Evolutionary conservation across 1,140 invertebrate species (phyloP).

Genomic region (Drosophila sp.): DNA sequence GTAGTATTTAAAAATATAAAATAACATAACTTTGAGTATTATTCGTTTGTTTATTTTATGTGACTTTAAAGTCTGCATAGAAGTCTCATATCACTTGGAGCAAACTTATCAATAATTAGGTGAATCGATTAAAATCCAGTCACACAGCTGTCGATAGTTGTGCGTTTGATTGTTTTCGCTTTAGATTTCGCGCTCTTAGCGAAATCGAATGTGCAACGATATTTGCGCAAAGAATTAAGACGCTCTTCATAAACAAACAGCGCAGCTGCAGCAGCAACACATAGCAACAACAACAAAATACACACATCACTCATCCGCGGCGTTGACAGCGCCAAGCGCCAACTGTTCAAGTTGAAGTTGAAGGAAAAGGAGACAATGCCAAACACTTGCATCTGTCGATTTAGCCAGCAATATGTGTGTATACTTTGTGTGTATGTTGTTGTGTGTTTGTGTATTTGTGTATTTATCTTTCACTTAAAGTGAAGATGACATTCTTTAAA

Average conservation of each 20-base stretch:
- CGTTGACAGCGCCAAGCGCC: conserved; percentile 40
- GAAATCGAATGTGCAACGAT: conserved; percentile 46
- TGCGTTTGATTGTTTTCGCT: conserved; percentile 17
- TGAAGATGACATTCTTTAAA: conserved; percentile 85
- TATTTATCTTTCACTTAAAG: conserved; percentile 84
- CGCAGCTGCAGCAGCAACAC: conserved; percentile 4
- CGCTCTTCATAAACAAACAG: conserved; percentile 25
- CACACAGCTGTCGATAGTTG: conserved; percentile 5
- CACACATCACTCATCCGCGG: conserved; percentile 71
- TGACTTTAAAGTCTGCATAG: no score
- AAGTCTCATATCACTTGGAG: not conserved
- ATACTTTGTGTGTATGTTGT: conserved; percentile 29
- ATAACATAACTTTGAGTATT: no score
- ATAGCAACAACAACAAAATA: conserved; percentile 11
- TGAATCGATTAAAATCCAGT: not conserved
- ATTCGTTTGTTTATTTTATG: no score
- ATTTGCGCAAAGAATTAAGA: conserved; percentile 52
- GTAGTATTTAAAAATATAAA: no score
- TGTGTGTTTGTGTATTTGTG: conserved; percentile 41
- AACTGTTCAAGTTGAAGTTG: conserved; percentile 41
- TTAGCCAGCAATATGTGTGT: conserved; percentile 17
- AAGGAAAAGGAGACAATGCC: conserved; percentile 58
- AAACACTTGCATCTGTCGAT: conserved; percentile 44
- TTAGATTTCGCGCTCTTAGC: conserved; percentile 27
- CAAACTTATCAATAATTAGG: conserved; percentile 13